A percentile compares a stretch with the other conserved stretches of the same genome.
Evolutionary conservation across 2,113 vertebrate genomes (phyloP).

Genomic region (Mobula birostris): DNA sequence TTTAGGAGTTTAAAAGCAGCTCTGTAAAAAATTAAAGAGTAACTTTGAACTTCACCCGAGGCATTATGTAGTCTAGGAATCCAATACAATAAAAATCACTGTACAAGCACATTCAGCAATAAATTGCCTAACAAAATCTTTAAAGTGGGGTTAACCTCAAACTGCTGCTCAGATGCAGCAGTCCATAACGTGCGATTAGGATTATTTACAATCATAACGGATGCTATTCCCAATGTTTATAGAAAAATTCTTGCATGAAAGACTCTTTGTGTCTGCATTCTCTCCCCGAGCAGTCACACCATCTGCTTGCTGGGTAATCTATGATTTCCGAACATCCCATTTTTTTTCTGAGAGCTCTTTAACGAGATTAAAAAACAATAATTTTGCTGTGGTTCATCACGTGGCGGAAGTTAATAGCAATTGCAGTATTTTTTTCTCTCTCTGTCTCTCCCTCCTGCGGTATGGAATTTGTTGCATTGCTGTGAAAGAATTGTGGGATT

Average conservation of each 20-base stretch:
- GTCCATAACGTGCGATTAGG: neutral
- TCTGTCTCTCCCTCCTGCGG: neutral
- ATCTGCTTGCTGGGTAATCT: neutral
- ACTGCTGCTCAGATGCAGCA: neutral
- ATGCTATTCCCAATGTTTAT: neutral
- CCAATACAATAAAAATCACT: neutral
- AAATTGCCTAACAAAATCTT: neutral
- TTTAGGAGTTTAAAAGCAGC: no score
- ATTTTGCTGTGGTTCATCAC: slow-evolving; percentile 16
- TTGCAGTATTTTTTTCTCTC: neutral
- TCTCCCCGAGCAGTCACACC: neutral
- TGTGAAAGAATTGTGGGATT: slow-evolving; percentile 30
- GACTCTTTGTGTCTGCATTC: neutral
- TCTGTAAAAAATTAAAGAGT: no score
- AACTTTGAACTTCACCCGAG: no score
- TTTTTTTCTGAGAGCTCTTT: neutral
- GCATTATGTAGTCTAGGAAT: neutral
- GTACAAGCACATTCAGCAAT: neutral
- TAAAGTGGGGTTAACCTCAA: neutral
- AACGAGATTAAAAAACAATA: slow-evolving; percentile 1
- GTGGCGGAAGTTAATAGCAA: slow-evolving; percentile 23
- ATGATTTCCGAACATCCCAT: neutral
- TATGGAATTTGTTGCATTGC: slow-evolving; percentile 30
- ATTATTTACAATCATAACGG: neutral
- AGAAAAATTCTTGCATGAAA: neutral